phyloP scores from a whole-genome alignment of 2,888 invertebrate species.

The Adelphocoris suturalis region DNA sequence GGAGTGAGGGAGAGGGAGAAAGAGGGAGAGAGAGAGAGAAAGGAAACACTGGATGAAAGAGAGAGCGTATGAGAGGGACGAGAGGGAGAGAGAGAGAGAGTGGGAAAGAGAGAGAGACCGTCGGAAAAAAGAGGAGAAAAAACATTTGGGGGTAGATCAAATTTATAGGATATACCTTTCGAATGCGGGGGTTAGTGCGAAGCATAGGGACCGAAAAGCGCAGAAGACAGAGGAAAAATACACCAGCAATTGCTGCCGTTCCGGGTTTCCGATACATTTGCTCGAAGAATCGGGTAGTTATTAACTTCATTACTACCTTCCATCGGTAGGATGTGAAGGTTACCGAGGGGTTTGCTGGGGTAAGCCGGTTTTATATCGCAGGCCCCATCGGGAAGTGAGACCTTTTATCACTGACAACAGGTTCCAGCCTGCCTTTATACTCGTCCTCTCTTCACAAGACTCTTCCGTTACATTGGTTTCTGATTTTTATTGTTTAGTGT shows the following conservation, averaged over 20 bases:
- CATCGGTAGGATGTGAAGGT: constrained; percentile 30
- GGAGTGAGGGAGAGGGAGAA: no score
- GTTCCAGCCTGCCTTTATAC: not conserved
- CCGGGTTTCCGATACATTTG: constrained; percentile 63
- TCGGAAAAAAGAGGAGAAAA: not conserved
- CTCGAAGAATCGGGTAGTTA: constrained; percentile 66
- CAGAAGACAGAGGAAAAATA: constrained; percentile 40
- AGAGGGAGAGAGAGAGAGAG: no score
- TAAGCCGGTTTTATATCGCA: constrained; percentile 60
- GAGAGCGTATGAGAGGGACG: no score
- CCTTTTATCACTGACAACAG: constrained; percentile 49
- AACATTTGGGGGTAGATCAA: not conserved
- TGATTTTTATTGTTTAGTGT: not conserved
- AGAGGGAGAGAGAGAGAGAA: no score
- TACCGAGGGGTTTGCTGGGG: constrained; percentile 50
- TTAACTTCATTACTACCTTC: constrained; percentile 67
- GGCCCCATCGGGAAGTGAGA: not conserved
- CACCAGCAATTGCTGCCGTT: constrained; percentile 48
- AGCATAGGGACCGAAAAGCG: not conserved
- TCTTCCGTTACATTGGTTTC: constrained; percentile 24
- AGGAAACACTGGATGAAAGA: no score
- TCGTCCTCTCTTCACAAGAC: not conserved
- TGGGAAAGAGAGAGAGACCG: no score
- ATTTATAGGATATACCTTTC: constrained; percentile 39
- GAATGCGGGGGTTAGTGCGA: not conserved